Percentiles rank a stretch among this genome's conserved stretches.
Conservation (phyloP, 1,140 invertebrate species). For the Lutraria rhynchaena region DNA sequence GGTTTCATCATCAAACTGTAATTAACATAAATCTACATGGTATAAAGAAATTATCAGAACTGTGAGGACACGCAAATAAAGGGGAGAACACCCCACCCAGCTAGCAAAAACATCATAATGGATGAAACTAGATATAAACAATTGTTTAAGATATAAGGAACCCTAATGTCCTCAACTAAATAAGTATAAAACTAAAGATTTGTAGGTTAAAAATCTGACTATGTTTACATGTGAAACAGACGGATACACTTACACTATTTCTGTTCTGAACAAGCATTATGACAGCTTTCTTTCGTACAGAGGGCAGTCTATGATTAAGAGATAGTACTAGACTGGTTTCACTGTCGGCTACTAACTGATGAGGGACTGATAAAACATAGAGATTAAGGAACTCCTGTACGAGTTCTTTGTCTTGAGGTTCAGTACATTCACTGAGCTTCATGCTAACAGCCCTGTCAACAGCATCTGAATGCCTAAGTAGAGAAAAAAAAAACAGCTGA, state of each 20-base stretch:
- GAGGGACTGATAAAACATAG: conserved; percentile 72
- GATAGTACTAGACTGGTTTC: conserved; percentile 69
- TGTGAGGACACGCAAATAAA: no score
- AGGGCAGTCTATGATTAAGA: conserved; percentile 71
- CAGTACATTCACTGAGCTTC: conserved; percentile 38
- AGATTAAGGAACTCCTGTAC: conserved; percentile 71
- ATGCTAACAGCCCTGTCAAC: conserved; percentile 68
- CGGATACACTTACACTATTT: conserved; percentile 61
- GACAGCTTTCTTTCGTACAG: conserved; percentile 71
- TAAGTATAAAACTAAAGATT: no score
- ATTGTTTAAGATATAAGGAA: no score
- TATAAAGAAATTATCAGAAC: no score
- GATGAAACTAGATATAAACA: no score
- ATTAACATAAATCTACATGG: no score
- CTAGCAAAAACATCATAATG: no score
- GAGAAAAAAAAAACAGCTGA: no score
- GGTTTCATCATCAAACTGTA: conserved; percentile 68
- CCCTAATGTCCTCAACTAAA: no score
- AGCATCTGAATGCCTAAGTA: conserved; percentile 66
- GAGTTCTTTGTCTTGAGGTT: conserved; percentile 44
- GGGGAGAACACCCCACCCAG: no score
- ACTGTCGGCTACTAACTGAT: conserved; percentile 69
- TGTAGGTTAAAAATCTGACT: no score
- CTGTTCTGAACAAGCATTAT: conserved; percentile 69
- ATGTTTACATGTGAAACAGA: no score